A percentile compares a stretch with the other conserved stretches of the same genome.
Conservation (phyloP, 2,797 vertebrate species). For the Silurus lanzhouensis region DNA sequence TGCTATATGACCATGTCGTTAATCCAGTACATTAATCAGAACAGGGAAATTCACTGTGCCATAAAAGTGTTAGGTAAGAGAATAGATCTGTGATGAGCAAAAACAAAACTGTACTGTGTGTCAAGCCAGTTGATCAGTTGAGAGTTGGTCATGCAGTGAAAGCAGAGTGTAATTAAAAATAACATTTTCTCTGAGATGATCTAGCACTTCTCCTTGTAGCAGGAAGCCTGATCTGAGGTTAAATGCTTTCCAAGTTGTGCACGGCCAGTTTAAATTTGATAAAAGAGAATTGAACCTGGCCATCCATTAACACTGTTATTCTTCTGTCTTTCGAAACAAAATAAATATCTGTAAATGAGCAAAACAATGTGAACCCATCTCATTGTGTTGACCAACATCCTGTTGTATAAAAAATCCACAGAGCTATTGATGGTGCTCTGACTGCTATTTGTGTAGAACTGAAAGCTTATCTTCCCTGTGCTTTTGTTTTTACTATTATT, state of each 20-base stretch:
- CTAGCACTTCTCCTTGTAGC: constrained; percentile 47
- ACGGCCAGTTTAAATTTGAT: neutral
- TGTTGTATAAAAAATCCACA: constrained; percentile 28
- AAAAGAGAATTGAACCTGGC: constrained; percentile 39
- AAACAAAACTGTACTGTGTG: constrained; percentile 11
- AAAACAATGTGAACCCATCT: constrained; percentile 24
- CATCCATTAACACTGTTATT: constrained; percentile 37
- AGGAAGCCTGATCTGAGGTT: constrained; percentile 20
- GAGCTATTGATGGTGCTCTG: constrained; percentile 23
- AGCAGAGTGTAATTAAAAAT: constrained; percentile 58
- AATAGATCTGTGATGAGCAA: constrained; percentile 5
- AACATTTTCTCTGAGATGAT: constrained; percentile 64
- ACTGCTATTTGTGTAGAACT: neutral
- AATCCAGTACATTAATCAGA: neutral
- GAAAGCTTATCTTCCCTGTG: constrained; percentile 3
- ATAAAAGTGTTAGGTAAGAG: constrained; percentile 22
- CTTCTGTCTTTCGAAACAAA: constrained; percentile 34
- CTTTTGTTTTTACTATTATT: neutral
- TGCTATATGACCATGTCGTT: neutral
- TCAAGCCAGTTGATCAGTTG: neutral
- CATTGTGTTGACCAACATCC: constrained; percentile 21
- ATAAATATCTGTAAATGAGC: constrained; percentile 51
- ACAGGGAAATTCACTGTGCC: constrained; percentile 25
- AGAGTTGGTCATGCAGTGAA: constrained; percentile 42
- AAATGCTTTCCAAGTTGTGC: constrained; percentile 50